Conservation (phyloP, 1,140 invertebrate species). For the Himalopsyche phryganea region DNA sequence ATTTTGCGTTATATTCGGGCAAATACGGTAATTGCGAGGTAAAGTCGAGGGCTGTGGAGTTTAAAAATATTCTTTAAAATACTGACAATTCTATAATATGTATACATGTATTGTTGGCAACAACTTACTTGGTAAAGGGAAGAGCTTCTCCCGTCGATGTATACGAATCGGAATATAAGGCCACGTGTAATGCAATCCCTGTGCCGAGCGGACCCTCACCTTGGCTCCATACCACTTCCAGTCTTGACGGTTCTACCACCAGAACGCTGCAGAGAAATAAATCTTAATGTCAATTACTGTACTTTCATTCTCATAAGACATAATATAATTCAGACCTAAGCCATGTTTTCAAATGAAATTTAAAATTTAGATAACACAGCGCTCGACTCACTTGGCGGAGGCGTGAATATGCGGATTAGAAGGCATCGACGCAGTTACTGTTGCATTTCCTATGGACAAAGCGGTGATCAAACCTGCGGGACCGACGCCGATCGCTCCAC, state of each 20-base stretch:
- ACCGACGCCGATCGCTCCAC: slow-evolving; percentile 7
- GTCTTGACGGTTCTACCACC: slow-evolving; percentile 22
- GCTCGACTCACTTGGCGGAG: slow-evolving; percentile 22
- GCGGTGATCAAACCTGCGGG: slow-evolving; percentile 17
- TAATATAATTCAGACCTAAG: too few relatives aligned
- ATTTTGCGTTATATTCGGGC: too few relatives aligned
- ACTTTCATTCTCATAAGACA: too few relatives aligned
- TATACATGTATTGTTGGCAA: neutral
- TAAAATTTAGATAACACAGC: too few relatives aligned
- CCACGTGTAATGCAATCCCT: slow-evolving; percentile 21
- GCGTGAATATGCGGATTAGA: slow-evolving; percentile 24
- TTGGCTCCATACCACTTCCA: slow-evolving; percentile 27
- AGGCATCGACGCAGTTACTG: slow-evolving; percentile 24
- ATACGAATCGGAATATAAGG: slow-evolving; percentile 13
- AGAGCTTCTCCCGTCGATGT: slow-evolving; percentile 4
- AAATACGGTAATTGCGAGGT: too few relatives aligned
- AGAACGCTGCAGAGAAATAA: slow-evolving; percentile 15
- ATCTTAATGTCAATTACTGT: too few relatives aligned
- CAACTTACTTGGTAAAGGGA: slow-evolving; percentile 21
- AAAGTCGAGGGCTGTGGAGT: too few relatives aligned
- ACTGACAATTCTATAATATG: too few relatives aligned
- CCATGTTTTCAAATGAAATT: too few relatives aligned
- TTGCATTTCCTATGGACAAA: slow-evolving; percentile 8
- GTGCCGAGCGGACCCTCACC: slow-evolving; percentile 21
- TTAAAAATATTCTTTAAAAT: too few relatives aligned